Evolutionary conservation across 2,113 vertebrate genomes (phyloP), one percentile per base, ranked within the genome.

Genomic region (Suricata suricatta): DNA sequence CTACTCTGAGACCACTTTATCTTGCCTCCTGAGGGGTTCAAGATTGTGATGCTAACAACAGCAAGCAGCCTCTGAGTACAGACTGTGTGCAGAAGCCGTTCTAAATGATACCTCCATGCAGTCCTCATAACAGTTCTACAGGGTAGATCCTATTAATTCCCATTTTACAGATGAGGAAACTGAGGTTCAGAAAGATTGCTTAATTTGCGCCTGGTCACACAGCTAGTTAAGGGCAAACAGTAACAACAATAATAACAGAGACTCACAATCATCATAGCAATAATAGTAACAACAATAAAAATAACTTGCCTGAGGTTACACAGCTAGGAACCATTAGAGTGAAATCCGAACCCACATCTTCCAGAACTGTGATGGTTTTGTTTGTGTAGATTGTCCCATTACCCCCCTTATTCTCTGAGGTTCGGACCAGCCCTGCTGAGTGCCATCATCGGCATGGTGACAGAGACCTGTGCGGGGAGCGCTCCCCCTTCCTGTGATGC

Each of bases 141-240:
- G n/a, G 38, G 33, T 50, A 52, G 80, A 63, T 29, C 16, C 50
- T 41, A 0, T 63, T 60, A 44, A n/a, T 21, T 2, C 29, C 31
- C 13, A 12, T 84, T 97, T 95, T 82, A 68, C n/a, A 91, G 47
- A 92, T 25, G 47, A 92, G 79, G 15, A 95, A 92, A 79, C 44
- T 31, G 72, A 97, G 68, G 72, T 54, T 92, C 79, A 84, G 79
- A 60, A 60, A 25, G 57, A 38, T 7, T 64, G 25, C 16, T 1
- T 44, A 54, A 68, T 64, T 89, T 76, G 29, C 11, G n/a, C 23
- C 35, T 76, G 79, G 9, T 83, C 74, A 89, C 41, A 80, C 54
- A 85, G 68, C 50, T 79, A 77, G 52, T 66, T 50, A 71, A 69
- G 84, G 83, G 76, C 44, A 54, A 71, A 35, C 50, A 83, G 5